Base-by-base conservation (phyloP, 2,888 invertebrate genomes). In the Phengaris arion region DNA sequence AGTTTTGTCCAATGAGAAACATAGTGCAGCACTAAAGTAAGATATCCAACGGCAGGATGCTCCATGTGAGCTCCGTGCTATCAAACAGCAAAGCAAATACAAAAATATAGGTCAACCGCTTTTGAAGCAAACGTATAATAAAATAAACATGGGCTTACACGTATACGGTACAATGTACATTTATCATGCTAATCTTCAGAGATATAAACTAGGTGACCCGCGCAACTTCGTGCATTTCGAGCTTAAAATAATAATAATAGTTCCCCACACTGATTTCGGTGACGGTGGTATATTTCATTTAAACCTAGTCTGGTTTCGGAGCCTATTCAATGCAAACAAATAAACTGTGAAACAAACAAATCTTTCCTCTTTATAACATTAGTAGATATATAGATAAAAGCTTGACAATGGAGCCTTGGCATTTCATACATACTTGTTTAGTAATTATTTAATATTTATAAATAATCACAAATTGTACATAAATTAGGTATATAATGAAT, bases 41-140 rank as follows among this genome's bases (percentile, higher is more conserved):
- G 51, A 52, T 35, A 35, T 72, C 10, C 51, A 45, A 70, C 45
- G 35, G 13, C 52, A 72, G 72, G 72, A 72, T 48, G 46, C 48
- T 48, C 52, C 22, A 13, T 52, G 13, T 72, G 54, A 52, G 72
- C 72, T 72, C 35, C 12, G 72, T 12, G 54, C 52, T 72, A 72
- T 72, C 54, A 72, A 72, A 72, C 72, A 72, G 72, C 72, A 72
- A 72, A 72, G 72, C 22, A 72, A 72, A 72, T 72, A 72, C 54
- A 72, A 52, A 72, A 72, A 72, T 72, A 54, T 72, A 72, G 72
- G 72, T 54, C 72, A 72, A 72, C 72, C 52, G 72, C 52, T 70
- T 64, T 54, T 72, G 35, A 72, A 52, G 54, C 72, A 15, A 72
- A 22, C 35, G 35, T 72, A 72, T 72, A 54, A 72, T 72, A 72